phyloP scores from a whole-genome alignment of 2,888 invertebrate genomes.

The Caenorhabditis doughertyi region DNA sequence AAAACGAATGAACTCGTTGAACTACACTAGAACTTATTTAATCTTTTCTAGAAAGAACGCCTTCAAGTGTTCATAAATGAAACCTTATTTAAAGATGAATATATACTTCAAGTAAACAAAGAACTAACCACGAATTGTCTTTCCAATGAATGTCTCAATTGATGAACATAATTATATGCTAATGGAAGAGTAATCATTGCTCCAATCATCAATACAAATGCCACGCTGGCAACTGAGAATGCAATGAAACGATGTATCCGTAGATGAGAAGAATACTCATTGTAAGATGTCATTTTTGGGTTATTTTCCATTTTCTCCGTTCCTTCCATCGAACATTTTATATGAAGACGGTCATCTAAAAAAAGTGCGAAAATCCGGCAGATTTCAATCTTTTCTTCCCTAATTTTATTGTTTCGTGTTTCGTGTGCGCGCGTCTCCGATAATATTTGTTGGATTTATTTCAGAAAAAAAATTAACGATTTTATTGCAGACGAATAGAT shows the following conservation, averaged over 20 bases:
- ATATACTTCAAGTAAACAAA: background rate
- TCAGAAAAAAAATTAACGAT: conserved; percentile 29
- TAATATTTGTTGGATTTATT: conserved; percentile 18
- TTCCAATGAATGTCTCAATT: conserved; percentile 45
- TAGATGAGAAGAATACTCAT: conserved; percentile 50
- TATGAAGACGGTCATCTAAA: conserved; percentile 27
- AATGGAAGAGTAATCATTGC: conserved; percentile 64
- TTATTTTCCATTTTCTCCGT: background rate
- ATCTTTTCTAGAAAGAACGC: background rate
- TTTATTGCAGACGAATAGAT: conserved; percentile 49
- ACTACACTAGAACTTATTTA: background rate
- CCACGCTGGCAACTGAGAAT: conserved; percentile 57
- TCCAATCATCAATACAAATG: conserved; percentile 45
- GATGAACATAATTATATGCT: conserved; percentile 62
- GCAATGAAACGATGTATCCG: conserved; percentile 62
- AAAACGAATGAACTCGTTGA: too few species aligned
- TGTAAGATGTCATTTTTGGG: conserved; percentile 18
- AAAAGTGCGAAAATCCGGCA: conserved; percentile 63
- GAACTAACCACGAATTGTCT: conserved; percentile 51
- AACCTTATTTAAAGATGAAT: background rate
- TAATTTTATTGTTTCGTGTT: conserved; percentile 51
- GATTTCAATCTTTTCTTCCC: conserved; percentile 46
- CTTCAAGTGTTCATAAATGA: background rate
- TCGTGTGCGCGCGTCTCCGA: conserved; percentile 40
- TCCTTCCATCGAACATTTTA: conserved; percentile 11